Conservation (phyloP, 1,140 invertebrate genomes). For the Ceratina japonica region DNA sequence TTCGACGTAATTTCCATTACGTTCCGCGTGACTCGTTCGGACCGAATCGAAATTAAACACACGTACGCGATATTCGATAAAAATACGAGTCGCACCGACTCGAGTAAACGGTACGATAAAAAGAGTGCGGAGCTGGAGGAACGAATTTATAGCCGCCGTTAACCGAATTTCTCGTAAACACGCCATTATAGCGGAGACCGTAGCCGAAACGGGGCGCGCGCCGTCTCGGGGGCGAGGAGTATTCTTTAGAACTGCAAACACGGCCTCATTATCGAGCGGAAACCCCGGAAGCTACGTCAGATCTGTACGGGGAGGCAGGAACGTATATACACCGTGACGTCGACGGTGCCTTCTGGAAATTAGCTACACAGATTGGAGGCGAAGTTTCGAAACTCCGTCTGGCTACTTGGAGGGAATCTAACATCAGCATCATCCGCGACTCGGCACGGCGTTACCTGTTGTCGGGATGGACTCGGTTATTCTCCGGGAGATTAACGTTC, state of each 20-base stretch:
- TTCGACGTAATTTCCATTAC: no score
- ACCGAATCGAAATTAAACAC: background rate
- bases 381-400: constrained; percentile 58
- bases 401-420: constrained; percentile 38
- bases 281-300: constrained; percentile 44
- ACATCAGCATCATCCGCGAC: constrained; percentile 45
- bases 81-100: background rate
- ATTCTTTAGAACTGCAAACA: constrained; percentile 53
- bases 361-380: constrained; percentile 46
- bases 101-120: constrained; percentile 37
- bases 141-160: constrained; percentile 52
- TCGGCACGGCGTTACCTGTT: constrained; percentile 48
- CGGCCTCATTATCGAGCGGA: constrained; percentile 49
- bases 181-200: constrained; percentile 22
- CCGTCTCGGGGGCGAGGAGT: background rate
- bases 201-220: background rate
- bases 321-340: background rate
- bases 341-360: constrained; percentile 50
- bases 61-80: background rate
- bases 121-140: constrained; percentile 11
- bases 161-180: constrained; percentile 52
- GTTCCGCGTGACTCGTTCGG: no score
- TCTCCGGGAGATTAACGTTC: constrained; percentile 19
- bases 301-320: constrained; percentile 9
- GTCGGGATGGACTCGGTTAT: constrained; percentile 29